Conservation (phyloP, 2,888 invertebrate genomes). For the Drosophila maculinotata region DNA sequence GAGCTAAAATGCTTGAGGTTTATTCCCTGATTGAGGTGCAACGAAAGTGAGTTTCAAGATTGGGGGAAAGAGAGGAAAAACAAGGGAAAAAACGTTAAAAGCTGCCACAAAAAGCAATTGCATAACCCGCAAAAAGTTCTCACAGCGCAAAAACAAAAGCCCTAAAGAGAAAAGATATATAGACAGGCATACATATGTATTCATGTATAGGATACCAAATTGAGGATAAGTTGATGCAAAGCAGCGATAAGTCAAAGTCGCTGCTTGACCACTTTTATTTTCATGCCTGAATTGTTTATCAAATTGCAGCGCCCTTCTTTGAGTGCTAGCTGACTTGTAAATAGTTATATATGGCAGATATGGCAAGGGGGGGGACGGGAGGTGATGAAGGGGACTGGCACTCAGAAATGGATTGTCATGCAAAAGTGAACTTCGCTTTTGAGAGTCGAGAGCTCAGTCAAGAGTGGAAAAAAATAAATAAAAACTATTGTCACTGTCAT, state of each 20-base stretch:
- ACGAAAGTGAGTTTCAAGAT: constrained; percentile 38
- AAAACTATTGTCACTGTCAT: constrained; percentile 61
- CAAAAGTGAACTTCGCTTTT: constrained; percentile 73
- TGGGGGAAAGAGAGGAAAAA: background rate
- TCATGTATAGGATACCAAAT: constrained; percentile 35
- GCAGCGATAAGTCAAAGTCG: constrained; percentile 47
- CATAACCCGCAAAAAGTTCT: constrained; percentile 49
- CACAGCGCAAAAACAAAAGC: constrained; percentile 35
- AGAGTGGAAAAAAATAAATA: constrained; percentile 64
- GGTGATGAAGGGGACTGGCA: constrained; percentile 6
- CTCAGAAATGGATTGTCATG: constrained; percentile 75
- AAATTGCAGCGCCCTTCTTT: constrained; percentile 51
- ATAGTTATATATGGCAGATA: constrained; percentile 5
- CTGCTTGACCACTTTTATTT: constrained; percentile 77
- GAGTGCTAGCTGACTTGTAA: constrained; percentile 6
- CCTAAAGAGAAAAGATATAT: constrained; percentile 24
- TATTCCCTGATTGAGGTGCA: constrained; percentile 23
- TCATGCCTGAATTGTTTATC: constrained; percentile 77
- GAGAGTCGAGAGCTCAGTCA: constrained; percentile 59
- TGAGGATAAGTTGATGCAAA: constrained; percentile 54
- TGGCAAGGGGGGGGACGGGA: background rate
- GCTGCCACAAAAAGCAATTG: constrained; percentile 32
- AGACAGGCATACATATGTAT: constrained; percentile 12
- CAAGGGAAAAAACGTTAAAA: constrained; percentile 10
- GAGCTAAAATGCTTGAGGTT: constrained; percentile 31